These are phyloP conservation scores for Actinemys pallida DNA, from an alignment of 2,113 vertebrate species.

Conservation along the genomic window DNA sequence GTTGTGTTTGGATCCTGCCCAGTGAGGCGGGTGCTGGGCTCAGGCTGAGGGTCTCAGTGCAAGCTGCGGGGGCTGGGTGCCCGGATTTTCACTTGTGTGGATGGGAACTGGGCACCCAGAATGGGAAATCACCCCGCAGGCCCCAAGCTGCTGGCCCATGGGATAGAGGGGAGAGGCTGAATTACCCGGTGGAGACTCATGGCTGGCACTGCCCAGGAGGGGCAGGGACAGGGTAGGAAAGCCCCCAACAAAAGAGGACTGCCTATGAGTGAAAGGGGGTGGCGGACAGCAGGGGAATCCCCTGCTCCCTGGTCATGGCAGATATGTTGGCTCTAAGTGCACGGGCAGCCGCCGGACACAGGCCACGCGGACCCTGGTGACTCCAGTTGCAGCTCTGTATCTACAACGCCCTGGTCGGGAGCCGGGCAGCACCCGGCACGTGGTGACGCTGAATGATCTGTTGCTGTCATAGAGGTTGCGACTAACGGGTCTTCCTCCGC, in stretches of 20 bases:
- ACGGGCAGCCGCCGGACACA: slow-evolving; percentile 58
- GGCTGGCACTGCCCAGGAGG: too few species aligned
- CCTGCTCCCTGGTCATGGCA: background rate
- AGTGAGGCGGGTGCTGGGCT: background rate
- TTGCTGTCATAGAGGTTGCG: slow-evolving; percentile 35
- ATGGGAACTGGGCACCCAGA: background rate
- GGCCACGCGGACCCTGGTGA: slow-evolving; percentile 38
- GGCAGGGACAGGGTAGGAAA: too few species aligned
- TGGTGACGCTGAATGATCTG: slow-evolving; percentile 47
- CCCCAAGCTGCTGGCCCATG: too few species aligned
- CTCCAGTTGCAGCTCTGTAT: background rate
- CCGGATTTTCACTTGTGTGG: too few species aligned
- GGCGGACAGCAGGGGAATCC: background rate
- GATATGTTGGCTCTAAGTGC: slow-evolving; percentile 39
- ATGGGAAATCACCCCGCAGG: background rate
- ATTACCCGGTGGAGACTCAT: too few species aligned
- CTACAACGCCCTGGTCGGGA: slow-evolving; percentile 44
- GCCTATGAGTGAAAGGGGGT: too few species aligned
- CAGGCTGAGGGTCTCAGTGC: too few species aligned
- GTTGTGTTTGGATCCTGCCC: background rate
- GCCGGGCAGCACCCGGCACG: slow-evolving; percentile 45
- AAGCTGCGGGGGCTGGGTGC: fast-evolving
- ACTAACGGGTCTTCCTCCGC: background rate
- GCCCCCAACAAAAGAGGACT: background rate
- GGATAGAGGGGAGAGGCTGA: too few species aligned